phyloP scores from a whole-genome alignment of 2,113 vertebrate species.

The Nyctereutes procyonoides region DNA sequence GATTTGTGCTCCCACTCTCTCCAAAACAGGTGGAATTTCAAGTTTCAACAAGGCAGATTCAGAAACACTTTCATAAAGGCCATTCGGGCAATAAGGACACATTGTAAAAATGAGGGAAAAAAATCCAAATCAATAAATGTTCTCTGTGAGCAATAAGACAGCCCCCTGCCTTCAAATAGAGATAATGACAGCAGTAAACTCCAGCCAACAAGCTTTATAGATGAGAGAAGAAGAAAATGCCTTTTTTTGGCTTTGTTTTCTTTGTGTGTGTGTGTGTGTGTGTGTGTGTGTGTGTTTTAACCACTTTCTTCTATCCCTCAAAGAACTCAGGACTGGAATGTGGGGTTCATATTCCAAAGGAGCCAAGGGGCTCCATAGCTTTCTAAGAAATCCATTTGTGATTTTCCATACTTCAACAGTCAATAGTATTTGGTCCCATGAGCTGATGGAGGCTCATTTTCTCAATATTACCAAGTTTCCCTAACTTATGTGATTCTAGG shows the following conservation, averaged over 20 bases:
- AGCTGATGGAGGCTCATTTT: neutral
- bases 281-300: neutral
- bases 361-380: neutral
- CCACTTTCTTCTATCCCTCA: neutral
- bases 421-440: neutral
- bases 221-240: conserved; percentile 44
- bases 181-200: conserved; percentile 46
- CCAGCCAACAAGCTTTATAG: neutral
- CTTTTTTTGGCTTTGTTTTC: neutral
- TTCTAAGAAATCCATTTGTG: neutral
- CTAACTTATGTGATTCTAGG: neutral
- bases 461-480: conserved; percentile 39
- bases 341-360: neutral
- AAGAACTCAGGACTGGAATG: neutral
- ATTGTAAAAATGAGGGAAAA: conserved; percentile 53
- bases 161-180: conserved; percentile 35
- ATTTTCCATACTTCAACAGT: conserved; percentile 6
- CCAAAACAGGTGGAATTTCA: conserved; percentile 54
- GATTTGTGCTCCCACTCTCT: conserved; percentile 36
- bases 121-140: conserved; percentile 60
- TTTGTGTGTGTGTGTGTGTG: neutral
- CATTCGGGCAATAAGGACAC: conserved; percentile 18
- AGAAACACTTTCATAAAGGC: conserved; percentile 55
- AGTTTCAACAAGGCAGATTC: conserved; percentile 39
- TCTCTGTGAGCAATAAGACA: conserved; percentile 48